phyloP scores from a whole-genome alignment of 2,113 vertebrate genomes.

The Stercorarius parasiticus region DNA sequence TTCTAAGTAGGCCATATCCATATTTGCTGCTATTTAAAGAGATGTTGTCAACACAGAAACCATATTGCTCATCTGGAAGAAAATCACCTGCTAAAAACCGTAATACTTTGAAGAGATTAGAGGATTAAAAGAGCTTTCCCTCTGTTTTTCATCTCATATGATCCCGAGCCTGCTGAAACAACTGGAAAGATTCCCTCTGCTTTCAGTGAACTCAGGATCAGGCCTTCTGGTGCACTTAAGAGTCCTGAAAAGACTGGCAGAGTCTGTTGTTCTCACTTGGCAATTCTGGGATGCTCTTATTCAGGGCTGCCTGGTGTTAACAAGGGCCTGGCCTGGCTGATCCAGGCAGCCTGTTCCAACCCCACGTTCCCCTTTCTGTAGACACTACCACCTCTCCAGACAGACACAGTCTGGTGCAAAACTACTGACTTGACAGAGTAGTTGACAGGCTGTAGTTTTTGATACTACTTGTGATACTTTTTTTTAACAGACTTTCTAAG shows the following conservation, averaged over 20 bases:
- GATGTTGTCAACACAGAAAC: constrained; percentile 23
- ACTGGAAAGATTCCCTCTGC: not conserved
- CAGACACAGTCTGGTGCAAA: not conserved
- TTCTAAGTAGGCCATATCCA: constrained; percentile 1
- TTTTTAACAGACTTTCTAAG: not conserved
- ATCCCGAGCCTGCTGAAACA: not conserved
- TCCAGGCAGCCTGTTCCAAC: not conserved
- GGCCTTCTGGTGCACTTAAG: not conserved
- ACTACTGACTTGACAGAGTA: not conserved
- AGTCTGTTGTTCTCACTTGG: not conserved
- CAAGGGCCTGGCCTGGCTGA: not conserved
- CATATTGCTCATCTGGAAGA: constrained; percentile 8
- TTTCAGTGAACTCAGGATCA: not conserved
- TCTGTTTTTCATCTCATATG: constrained; percentile 13
- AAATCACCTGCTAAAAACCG: not conserved
- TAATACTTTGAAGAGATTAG: constrained; percentile 32
- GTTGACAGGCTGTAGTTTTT: not conserved
- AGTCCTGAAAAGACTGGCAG: not conserved
- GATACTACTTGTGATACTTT: not conserved
- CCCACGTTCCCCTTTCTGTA: not conserved
- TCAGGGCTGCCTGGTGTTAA: not conserved
- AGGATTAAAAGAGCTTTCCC: constrained; percentile 33
- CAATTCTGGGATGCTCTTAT: not conserved
- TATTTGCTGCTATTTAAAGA: constrained; percentile 14
- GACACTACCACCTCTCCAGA: not conserved